These are phyloP conservation scores for Enteromius paludinosus DNA, from an alignment of 2,797 vertebrate genomes.

Conservation along the genomic window DNA sequence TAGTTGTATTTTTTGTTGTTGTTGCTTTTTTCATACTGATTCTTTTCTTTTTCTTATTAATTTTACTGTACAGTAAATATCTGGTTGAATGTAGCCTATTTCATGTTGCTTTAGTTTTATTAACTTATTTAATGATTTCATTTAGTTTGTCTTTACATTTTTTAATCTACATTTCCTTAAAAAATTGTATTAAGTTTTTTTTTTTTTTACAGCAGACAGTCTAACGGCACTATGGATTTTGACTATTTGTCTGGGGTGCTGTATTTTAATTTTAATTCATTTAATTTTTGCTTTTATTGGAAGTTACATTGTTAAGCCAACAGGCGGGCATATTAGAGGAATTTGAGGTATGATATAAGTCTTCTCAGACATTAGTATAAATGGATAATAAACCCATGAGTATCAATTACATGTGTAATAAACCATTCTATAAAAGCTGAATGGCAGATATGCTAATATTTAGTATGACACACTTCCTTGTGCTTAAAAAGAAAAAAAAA, in stretches of 20 bases:
- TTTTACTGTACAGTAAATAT: background rate
- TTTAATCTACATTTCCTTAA: background rate
- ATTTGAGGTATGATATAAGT: background rate
- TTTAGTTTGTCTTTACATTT: background rate
- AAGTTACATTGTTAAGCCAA: no score
- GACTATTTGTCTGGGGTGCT: background rate
- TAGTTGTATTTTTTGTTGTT: background rate
- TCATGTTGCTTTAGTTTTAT: background rate
- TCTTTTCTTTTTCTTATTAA: background rate
- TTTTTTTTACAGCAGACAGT: background rate
- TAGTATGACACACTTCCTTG: background rate
- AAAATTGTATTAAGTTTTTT: background rate
- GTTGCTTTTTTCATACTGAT: background rate
- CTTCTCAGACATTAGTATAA: background rate
- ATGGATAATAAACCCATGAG: background rate
- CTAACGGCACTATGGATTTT: background rate
- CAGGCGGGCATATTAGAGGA: background rate
- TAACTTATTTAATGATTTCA: background rate
- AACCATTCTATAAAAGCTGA: background rate
- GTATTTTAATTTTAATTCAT: no score
- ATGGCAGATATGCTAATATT: background rate
- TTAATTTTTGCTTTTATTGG: no score
- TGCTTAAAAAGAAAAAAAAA: background rate
- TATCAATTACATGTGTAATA: background rate
- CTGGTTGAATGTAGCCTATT: background rate